Base-by-base conservation (phyloP, 2,888 invertebrate genomes). In the Stenurella melanura region DNA sequence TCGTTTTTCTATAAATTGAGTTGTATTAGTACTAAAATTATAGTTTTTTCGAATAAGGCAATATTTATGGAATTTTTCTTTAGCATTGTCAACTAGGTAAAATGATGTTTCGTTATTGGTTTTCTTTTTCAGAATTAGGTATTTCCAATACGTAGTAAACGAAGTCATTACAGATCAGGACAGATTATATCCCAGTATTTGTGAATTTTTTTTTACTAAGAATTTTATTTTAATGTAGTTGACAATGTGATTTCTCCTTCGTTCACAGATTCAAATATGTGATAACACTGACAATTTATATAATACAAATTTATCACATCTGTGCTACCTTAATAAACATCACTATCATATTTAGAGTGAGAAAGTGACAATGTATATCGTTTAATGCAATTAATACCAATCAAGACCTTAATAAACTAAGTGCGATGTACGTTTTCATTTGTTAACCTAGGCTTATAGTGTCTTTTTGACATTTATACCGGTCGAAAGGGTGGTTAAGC, bases 271-370 rank as follows among this genome's bases (percentile, higher is more conserved):
- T 82, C 81, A 83, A 82, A 83, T 83, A 82, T 85, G 83, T 85
- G 83, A 84, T 83, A 84, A 82, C 80, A 84, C 87, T 86, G 88
- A 89, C 88, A 88, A 89, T 88, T 88, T 80, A 75, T 77, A 79
- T 83, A 84, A 85, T 84, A 85, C 78, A 83, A 85, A 84, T 83
- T 81, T 80, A 83, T 87, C 83, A 78, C 83, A 83, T 85, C 86
- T 85, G 83, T 82, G 83, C 84, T 85, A 86, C 82, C 85, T 86
- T 85, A 78, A 78, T 80, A 81, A 82, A 82, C 84, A 83, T 84
- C 85, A 84, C 83, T 83, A 82, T 81, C 78, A 50, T 73, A 42
- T 66, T 67, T 70, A 74, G 50, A 75, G 69, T 60, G 60, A 74
- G 60, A 67, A 70, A 42, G 73, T 72, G 64, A 68, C 80, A 80